phyloP scores from a whole-genome alignment of 2,888 invertebrate species.

The Amphipyra berbera region DNA sequence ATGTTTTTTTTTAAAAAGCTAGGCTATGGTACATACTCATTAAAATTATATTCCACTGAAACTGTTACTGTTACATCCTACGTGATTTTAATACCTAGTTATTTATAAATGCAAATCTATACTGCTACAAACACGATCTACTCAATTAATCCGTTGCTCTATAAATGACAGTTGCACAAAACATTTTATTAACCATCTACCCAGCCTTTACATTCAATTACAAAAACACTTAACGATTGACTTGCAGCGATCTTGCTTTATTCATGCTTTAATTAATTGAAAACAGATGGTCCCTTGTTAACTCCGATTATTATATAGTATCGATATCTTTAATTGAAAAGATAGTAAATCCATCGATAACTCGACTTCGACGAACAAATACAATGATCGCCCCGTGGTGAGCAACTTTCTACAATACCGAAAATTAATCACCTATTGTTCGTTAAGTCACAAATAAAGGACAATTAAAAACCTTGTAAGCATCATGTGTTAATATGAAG shows the following conservation, averaged over 20 bases:
- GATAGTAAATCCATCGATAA: conserved; percentile 76
- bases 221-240: conserved; percentile 66
- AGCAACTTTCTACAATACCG: conserved; percentile 82
- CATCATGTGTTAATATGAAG: conserved; percentile 47
- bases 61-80: too few species aligned
- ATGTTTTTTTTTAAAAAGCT: too few species aligned
- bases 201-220: conserved; percentile 53
- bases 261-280: conserved; percentile 84
- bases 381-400: conserved; percentile 85
- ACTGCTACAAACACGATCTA: neutral
- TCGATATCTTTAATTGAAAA: conserved; percentile 85
- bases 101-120: neutral
- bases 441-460: conserved; percentile 76
- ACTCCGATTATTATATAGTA: conserved; percentile 72
- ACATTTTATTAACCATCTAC: conserved; percentile 26
- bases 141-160: conserved; percentile 30
- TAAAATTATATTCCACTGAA: too few species aligned
- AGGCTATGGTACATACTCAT: too few species aligned
- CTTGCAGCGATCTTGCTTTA: conserved; percentile 64
- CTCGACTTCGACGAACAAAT: conserved; percentile 74
- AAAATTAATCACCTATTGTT: conserved; percentile 90
- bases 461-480: conserved; percentile 73
- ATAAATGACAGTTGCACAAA: conserved; percentile 45
- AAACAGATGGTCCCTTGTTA: conserved; percentile 89
- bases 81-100: too few species aligned